These are phyloP conservation scores for Lithobius niger DNA, from an alignment of 1,140 invertebrate genomes.

Conservation along the genomic window DNA sequence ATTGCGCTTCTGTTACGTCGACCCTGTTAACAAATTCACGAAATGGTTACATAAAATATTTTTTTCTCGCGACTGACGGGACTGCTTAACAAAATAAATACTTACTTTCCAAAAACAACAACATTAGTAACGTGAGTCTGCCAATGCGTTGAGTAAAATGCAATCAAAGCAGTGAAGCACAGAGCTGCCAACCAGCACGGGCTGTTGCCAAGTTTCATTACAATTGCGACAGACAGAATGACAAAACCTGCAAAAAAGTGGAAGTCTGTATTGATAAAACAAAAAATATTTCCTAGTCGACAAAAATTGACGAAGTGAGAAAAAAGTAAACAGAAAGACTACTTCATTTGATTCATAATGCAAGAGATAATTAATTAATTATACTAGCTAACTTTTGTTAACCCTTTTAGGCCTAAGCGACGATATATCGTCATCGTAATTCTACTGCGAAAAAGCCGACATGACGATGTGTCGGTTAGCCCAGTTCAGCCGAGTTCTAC, in stretches of 20 bases:
- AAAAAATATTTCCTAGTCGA: too few species aligned
- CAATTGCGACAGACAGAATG: slow-evolving; percentile 13
- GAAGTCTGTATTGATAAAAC: not conserved
- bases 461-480: too few species aligned
- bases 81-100: not conserved
- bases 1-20: slow-evolving; percentile 20
- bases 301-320: too few species aligned
- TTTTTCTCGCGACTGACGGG: not conserved
- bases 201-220: slow-evolving; percentile 11
- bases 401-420: too few species aligned
- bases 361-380: too few species aligned
- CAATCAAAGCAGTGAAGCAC: slow-evolving; percentile 13
- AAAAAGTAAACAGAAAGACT: too few species aligned
- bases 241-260: slow-evolving; percentile 16
- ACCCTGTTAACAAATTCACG: slow-evolving; percentile 8
- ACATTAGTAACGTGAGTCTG: slow-evolving; percentile 19
- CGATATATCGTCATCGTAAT: too few species aligned
- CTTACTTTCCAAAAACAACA: slow-evolving; percentile 20
- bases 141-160: slow-evolving; percentile 20
- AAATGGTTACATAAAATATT: not conserved
- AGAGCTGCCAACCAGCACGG: slow-evolving; percentile 15
- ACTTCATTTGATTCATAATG: too few species aligned
- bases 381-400: too few species aligned
- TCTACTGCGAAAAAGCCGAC: too few species aligned
- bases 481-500: too few species aligned